Evolutionary conservation across 2,797 vertebrate genomes (phyloP).

Genomic region (Mycteria americana): DNA sequence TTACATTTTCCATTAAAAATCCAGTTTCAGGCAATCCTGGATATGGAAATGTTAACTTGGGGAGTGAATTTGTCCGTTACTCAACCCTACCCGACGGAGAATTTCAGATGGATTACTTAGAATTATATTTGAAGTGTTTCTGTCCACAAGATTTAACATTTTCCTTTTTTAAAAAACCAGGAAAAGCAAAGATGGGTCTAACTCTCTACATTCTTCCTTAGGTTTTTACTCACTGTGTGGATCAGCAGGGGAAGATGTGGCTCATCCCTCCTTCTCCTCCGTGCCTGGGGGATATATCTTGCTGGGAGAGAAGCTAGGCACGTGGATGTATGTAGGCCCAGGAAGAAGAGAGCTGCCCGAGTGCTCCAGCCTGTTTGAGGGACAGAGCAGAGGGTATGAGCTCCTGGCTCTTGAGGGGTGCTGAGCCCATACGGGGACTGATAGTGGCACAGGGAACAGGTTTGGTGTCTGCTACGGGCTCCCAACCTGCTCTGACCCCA

Average conservation of each 20-base stretch:
- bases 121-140: not conserved
- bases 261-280: not conserved
- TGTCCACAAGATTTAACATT: not conserved
- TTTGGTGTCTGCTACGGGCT: not conserved
- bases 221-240: not conserved
- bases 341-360: not conserved
- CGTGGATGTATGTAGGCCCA: rapidly evolving
- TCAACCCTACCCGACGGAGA: not conserved
- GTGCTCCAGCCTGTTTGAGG: not conserved
- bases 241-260: not conserved
- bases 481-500: not conserved
- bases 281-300: not conserved
- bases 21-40: not conserved
- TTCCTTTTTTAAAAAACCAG: not conserved
- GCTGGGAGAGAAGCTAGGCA: not conserved
- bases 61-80: not conserved
- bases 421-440: not conserved
- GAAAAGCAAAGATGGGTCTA: not conserved
- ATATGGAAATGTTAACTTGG: not conserved
- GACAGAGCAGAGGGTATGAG: not conserved
- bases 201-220: not conserved
- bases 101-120: not conserved
- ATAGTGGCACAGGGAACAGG: not conserved
- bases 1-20: not conserved
- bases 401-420: not conserved